Evolutionary conservation across 2,888 invertebrate genomes (phyloP).

Genomic region (Amblyteles armatorius): DNA sequence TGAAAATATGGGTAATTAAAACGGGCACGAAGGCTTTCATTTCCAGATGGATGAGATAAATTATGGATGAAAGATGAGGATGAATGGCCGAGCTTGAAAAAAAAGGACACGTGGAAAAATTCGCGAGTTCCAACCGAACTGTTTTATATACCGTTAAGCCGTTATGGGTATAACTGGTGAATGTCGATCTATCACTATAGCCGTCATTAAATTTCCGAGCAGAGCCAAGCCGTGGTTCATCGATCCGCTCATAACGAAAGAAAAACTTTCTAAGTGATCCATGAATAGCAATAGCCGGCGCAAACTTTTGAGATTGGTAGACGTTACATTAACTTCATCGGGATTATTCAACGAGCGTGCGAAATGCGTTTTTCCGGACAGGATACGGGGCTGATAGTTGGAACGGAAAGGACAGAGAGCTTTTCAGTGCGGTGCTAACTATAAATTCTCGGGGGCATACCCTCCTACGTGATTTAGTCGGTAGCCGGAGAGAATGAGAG

Average conservation of each 20-base stretch:
- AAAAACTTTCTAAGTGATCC: constrained; percentile 15
- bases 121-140: constrained; percentile 43
- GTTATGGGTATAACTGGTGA: not conserved
- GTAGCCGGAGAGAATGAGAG: constrained; percentile 54
- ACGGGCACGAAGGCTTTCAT: constrained; percentile 67
- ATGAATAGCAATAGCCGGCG: constrained; percentile 48
- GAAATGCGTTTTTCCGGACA: constrained; percentile 68
- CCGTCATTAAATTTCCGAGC: not conserved
- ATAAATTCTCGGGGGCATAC: constrained; percentile 75
- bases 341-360: constrained; percentile 73
- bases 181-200: constrained; percentile 4
- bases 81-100: not conserved
- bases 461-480: constrained; percentile 76
- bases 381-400: constrained; percentile 36
- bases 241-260: not conserved
- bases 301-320: constrained; percentile 46
- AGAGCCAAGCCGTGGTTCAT: constrained; percentile 11
- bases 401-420: constrained; percentile 22
- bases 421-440: constrained; percentile 68
- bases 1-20: constrained; percentile 63
- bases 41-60: constrained; percentile 63
- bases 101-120: constrained; percentile 35
- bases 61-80: constrained; percentile 35
- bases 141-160: not conserved
- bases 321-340: constrained; percentile 22